Conservation (phyloP, 2,797 vertebrate genomes). For the Acanthurus leucopareius region DNA sequence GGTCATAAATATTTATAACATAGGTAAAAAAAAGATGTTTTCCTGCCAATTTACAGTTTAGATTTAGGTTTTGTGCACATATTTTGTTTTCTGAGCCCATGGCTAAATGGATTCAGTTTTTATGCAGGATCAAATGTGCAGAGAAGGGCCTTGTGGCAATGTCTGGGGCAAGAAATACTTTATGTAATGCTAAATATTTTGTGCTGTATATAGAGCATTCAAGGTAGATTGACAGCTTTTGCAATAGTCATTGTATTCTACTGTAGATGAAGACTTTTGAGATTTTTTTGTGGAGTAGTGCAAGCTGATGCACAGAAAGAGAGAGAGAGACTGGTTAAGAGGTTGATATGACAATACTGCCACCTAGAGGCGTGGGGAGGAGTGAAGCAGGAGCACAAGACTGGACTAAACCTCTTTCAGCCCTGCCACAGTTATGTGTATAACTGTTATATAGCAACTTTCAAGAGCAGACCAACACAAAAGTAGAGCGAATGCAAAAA, state of each 20-base stretch:
- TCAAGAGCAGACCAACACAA: too few species aligned
- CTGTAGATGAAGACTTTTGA: constrained; percentile 24
- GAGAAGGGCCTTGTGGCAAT: constrained; percentile 4
- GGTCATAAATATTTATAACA: not conserved
- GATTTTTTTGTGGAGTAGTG: constrained; percentile 36
- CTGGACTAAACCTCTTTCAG: constrained; percentile 79
- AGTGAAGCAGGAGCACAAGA: constrained; percentile 50
- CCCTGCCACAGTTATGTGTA: not conserved
- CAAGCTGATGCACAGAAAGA: constrained; percentile 12
- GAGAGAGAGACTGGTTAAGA: constrained; percentile 7
- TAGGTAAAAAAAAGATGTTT: not conserved
- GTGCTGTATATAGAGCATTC: constrained; percentile 15
- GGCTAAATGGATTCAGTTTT: constrained; percentile 14
- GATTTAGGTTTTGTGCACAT: constrained; percentile 11
- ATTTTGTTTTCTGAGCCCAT: constrained; percentile 7
- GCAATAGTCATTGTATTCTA: constrained; percentile 15
- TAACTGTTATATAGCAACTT: too few species aligned
- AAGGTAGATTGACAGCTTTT: constrained; percentile 37
- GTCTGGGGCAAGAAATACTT: constrained; percentile 37
- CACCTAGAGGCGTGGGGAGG: constrained; percentile 78
- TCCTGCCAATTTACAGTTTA: not conserved
- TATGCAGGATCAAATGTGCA: constrained; percentile 22
- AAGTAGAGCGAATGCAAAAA: too few species aligned
- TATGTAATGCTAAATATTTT: constrained; percentile 29
- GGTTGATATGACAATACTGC: constrained; percentile 83